These are phyloP conservation scores for Palythoa caribaeorum DNA, from an alignment of 92 coral and sea anemone genomes.

Conservation along the genomic window DNA sequence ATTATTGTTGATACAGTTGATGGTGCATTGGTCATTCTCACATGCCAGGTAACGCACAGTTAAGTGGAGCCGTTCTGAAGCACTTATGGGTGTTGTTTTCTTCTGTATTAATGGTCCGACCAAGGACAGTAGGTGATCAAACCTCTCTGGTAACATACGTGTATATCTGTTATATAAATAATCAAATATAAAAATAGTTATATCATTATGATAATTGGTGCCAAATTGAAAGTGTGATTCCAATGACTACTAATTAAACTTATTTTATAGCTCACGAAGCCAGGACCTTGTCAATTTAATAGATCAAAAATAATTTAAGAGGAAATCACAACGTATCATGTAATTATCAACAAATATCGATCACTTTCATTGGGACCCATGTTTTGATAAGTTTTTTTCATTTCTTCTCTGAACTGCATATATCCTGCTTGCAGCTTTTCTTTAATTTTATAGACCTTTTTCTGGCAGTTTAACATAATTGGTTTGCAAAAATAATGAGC, in stretches of 20 bases:
- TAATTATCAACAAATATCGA: constrained; percentile 2
- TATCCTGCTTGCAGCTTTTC: constrained; percentile 6
- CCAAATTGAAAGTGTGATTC: constrained; percentile 4
- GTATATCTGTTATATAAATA: not conserved
- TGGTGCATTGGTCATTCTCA: constrained; percentile 25
- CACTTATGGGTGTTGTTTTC: constrained; percentile 27
- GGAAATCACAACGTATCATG: constrained; percentile 5
- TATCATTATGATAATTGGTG: constrained; percentile 1
- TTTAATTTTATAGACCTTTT: not conserved
- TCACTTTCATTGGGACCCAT: not conserved
- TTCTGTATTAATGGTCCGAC: constrained; percentile 27
- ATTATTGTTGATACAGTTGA: not conserved
- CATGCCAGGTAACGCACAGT: constrained; percentile 37
- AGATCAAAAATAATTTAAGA: not conserved
- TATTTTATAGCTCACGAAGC: constrained; percentile 4
- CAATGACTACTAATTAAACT: not conserved
- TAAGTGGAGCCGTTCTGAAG: constrained; percentile 38
- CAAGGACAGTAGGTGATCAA: constrained; percentile 37
- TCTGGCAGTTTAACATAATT: not conserved
- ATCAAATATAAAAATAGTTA: not conserved
- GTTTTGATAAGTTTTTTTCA: no score
- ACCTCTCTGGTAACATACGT: constrained; percentile 50
- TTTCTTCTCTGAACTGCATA: constrained; percentile 4
- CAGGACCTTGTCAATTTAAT: constrained; percentile 4
- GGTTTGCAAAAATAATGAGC: no score